These are phyloP conservation scores for Mythimna lalbum DNA, from an alignment of 2,888 invertebrate species.

Conservation along the genomic window DNA sequence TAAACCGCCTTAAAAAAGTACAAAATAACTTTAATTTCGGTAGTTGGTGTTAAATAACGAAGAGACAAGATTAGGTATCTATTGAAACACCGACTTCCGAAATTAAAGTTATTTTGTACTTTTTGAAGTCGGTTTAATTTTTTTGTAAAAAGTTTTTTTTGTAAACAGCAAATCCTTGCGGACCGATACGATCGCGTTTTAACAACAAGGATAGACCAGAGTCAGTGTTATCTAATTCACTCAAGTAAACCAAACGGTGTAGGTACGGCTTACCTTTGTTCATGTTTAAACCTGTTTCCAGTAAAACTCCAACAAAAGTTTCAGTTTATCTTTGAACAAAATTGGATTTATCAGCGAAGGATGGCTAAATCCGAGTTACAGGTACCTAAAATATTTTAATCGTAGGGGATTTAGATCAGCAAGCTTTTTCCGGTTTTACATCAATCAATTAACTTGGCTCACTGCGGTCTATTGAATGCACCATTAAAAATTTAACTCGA, in stretches of 20 bases:
- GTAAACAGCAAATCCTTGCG: background rate
- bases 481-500: conserved; percentile 7
- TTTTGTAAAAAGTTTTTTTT: too few species aligned
- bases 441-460: conserved; percentile 4
- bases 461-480: conserved; percentile 2
- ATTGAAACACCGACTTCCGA: too few species aligned
- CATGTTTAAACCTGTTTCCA: conserved; percentile 28
- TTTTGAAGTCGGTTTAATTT: too few species aligned
- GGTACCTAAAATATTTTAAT: conserved; percentile 13
- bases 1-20: too few species aligned
- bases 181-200: background rate
- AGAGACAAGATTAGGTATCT: too few species aligned
- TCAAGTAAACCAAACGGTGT: conserved; percentile 15
- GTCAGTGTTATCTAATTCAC: conserved; percentile 25
- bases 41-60: too few species aligned
- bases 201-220: conserved; percentile 3
- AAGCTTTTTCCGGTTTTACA: conserved; percentile 1
- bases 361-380: conserved; percentile 14
- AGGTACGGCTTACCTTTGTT: conserved; percentile 16
- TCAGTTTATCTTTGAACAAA: conserved; percentile 15
- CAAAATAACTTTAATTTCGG: too few species aligned
- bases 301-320: conserved; percentile 27
- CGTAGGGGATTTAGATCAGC: background rate
- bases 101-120: too few species aligned
- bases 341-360: conserved; percentile 1